A percentile compares a stretch with the other conserved stretches of the same genome.
Evolutionary conservation across 2,888 invertebrate genomes (phyloP).

Genomic region (Dryadula phaetusa): DNA sequence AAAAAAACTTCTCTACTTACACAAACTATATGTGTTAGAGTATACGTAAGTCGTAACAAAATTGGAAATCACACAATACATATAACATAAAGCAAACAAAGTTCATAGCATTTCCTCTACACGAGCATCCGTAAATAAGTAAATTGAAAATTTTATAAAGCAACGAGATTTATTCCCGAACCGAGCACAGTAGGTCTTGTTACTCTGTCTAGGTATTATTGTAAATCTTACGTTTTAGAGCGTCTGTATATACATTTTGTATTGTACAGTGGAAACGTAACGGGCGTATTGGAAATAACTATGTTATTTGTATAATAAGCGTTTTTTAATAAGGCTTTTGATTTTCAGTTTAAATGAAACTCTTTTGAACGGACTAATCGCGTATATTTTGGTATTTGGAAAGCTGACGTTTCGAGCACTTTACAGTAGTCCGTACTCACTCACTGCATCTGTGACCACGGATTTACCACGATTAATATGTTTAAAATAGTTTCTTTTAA

Average conservation of each 20-base stretch:
- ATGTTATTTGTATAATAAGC: no score
- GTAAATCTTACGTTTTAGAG: slow-evolving; percentile 26
- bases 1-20: no score
- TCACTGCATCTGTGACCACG: no score
- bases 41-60: neutral
- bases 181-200: slow-evolving; percentile 29
- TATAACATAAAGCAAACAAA: slow-evolving; percentile 1
- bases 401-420: no score
- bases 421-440: no score
- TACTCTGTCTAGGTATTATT: slow-evolving; percentile 34
- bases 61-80: neutral
- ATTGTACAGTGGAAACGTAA: neutral
- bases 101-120: slow-evolving; percentile 18
- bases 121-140: slow-evolving; percentile 25
- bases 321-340: no score
- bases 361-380: no score
- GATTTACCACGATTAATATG: no score
- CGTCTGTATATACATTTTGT: neutral
- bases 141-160: slow-evolving; percentile 43
- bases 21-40: neutral
- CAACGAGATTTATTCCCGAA: slow-evolving; percentile 37
- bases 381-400: no score
- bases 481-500: no score
- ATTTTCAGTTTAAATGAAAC: no score
- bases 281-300: no score